phyloP scores from a whole-genome alignment of 2,888 invertebrate species.

The Troilus luridus region DNA sequence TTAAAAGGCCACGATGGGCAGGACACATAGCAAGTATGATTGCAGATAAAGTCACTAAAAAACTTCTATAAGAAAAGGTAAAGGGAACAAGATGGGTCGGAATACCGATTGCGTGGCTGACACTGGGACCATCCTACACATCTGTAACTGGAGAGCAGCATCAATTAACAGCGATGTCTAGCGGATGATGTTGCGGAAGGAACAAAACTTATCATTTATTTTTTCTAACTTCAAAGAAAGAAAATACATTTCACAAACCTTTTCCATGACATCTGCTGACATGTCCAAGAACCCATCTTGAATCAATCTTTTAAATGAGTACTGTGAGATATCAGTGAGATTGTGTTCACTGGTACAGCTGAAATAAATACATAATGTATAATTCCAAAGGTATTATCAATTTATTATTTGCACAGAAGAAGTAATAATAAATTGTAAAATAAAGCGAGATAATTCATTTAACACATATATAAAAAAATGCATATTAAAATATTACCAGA shows the following conservation, averaged over 20 bases:
- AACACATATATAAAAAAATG: too few species aligned
- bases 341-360: slow-evolving; percentile 57
- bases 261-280: slow-evolving; percentile 60
- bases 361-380: background rate
- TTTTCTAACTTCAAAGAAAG: background rate
- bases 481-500: background rate
- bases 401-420: background rate
- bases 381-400: background rate
- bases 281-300: slow-evolving; percentile 61
- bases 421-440: background rate
- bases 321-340: slow-evolving; percentile 59
- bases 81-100: too few species aligned
- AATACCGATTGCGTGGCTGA: too few species aligned
- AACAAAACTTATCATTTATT: too few species aligned
- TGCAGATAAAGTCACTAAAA: too few species aligned
- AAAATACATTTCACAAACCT: slow-evolving; percentile 51
- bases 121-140: too few species aligned
- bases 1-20: too few species aligned
- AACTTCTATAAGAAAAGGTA: too few species aligned
- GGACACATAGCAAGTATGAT: too few species aligned
- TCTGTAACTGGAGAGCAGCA: too few species aligned
- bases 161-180: too few species aligned
- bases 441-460: background rate
- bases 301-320: slow-evolving; percentile 57
- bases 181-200: too few species aligned